Evolutionary conservation across 1,140 invertebrate species (phyloP).

Genomic region (Anoplophora glabripennis): DNA sequence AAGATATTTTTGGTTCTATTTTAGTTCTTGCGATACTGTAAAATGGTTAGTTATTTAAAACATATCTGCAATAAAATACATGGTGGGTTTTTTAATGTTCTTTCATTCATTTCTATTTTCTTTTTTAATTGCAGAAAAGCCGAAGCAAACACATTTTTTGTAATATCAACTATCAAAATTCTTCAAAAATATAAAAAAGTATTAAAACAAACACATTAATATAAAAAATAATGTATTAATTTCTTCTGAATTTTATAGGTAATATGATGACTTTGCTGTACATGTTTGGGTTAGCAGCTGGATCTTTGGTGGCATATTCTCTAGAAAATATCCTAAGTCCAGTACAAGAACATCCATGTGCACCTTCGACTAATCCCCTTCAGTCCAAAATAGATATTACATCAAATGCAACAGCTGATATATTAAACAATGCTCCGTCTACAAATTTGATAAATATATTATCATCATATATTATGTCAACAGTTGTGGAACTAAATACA

Average conservation of each 20-base stretch:
- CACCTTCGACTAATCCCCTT: constrained; percentile 1
- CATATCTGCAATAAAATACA: too few relatives aligned
- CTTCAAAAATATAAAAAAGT: too few relatives aligned
- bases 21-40: too few relatives aligned
- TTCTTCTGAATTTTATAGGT: constrained; percentile 53
- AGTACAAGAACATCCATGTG: constrained; percentile 28
- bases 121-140: too few relatives aligned
- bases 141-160: too few relatives aligned
- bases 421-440: neutral
- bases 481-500: constrained; percentile 11
- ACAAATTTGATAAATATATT: constrained; percentile 14
- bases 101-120: too few relatives aligned
- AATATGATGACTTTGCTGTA: constrained; percentile 93
- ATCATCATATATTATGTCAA: constrained; percentile 17
- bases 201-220: too few relatives aligned
- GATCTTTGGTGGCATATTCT: constrained; percentile 78
- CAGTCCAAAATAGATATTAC: constrained; percentile 4
- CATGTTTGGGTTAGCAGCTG: constrained; percentile 77
- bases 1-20: too few relatives aligned
- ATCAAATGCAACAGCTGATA: constrained; percentile 3
- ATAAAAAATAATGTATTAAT: neutral
- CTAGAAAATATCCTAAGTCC: constrained; percentile 64
- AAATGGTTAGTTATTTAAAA: too few relatives aligned
- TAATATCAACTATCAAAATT: too few relatives aligned
- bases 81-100: too few relatives aligned